Evolutionary conservation across 2,797 vertebrate species (phyloP).

Genomic region (Pempheris klunzingeri): DNA sequence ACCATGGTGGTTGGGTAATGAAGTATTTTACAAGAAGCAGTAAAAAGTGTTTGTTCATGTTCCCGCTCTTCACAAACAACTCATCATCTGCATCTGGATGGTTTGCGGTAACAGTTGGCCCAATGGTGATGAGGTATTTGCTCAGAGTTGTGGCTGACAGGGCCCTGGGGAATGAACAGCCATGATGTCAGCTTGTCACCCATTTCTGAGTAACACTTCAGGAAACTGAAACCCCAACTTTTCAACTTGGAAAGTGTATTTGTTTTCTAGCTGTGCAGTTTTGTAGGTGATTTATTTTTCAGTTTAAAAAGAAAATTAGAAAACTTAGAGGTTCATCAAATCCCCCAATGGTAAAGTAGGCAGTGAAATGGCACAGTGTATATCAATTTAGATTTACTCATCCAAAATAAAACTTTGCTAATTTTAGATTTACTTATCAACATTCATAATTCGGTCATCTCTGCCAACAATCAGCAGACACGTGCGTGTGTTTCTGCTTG

Average conservation of each 20-base stretch:
- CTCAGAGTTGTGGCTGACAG: slow-evolving; percentile 7
- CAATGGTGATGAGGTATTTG: neutral
- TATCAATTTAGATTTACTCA: neutral
- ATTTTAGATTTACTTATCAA: neutral
- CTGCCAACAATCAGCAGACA: neutral
- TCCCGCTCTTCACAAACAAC: neutral
- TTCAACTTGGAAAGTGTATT: accelerated
- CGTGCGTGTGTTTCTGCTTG: neutral
- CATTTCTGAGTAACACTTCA: slow-evolving; percentile 25
- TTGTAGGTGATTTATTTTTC: neutral
- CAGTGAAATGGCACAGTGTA: neutral
- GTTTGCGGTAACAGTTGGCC: slow-evolving; percentile 10
- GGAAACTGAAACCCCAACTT: slow-evolving; percentile 33
- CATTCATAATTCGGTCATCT: neutral
- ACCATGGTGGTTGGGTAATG: neutral
- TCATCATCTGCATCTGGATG: slow-evolving; percentile 40
- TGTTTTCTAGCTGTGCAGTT: accelerated
- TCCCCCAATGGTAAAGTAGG: neutral
- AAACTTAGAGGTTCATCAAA: neutral
- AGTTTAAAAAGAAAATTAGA: neutral
- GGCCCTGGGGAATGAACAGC: neutral
- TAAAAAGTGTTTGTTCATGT: slow-evolving; percentile 38
- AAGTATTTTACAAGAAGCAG: slow-evolving; percentile 40
- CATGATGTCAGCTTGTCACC: neutral
- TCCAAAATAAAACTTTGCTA: neutral